phyloP scores from a whole-genome alignment of 2,888 invertebrate genomes.

The Troglohyphantes excavatus region DNA sequence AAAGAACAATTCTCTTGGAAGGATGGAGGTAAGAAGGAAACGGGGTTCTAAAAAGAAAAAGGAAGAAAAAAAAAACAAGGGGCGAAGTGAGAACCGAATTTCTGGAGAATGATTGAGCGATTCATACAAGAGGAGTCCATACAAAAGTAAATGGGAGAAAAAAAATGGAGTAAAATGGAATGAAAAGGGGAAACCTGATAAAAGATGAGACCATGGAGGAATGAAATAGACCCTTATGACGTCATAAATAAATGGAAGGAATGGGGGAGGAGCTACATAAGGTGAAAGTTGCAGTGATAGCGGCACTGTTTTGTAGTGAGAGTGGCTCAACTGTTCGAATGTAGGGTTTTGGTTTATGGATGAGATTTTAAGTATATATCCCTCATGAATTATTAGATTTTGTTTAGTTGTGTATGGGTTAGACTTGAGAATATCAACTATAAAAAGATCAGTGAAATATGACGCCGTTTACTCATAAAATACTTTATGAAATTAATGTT shows the following conservation, averaged over 20 bases:
- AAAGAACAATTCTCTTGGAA: constrained; percentile 5
- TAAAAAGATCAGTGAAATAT: too few species aligned
- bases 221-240: constrained; percentile 66
- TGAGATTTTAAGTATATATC: not conserved
- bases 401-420: too few species aligned
- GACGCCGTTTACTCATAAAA: too few species aligned
- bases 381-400: too few species aligned
- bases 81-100: constrained; percentile 27
- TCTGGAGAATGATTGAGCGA: constrained; percentile 48
- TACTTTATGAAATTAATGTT: too few species aligned
- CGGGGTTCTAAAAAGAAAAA: not conserved
- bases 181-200: constrained; percentile 29
- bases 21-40: not conserved
- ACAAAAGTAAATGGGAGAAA: constrained; percentile 38
- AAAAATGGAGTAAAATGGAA: constrained; percentile 18
- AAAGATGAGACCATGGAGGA: constrained; percentile 61
- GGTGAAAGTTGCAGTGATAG: constrained; percentile 38
- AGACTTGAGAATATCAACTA: too few species aligned
- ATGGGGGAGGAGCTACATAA: constrained; percentile 43
- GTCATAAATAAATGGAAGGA: constrained; percentile 47
- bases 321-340: constrained; percentile 22
- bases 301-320: not conserved
- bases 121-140: constrained; percentile 36
- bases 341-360: not conserved
- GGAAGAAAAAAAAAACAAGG: not conserved